Base-by-base conservation (phyloP, 2,797 vertebrate species). In the Eremophila alpestris region DNA sequence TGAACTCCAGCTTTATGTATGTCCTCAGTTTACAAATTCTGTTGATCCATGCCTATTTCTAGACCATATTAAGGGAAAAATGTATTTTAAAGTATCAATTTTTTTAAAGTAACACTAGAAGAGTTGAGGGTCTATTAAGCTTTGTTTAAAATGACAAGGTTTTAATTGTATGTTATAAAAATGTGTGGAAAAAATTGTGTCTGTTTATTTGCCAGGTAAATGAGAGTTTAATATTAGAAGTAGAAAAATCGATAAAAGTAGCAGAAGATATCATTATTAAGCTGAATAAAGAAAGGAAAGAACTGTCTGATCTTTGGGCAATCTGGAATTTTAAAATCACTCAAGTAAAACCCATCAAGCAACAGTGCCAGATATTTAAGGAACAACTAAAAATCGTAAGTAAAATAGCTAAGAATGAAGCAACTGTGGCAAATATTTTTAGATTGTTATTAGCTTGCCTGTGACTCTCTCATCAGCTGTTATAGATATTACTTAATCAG, bases 371-470 rank as follows among this genome's bases (percentile, higher is more conserved):
- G 73, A 96, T 96, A n/a, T 98, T 98, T 97, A 97, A 98, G 96
- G 98, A 99, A 51, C 98, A 98, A 67, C 95, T 99, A 3, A 97
- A 97, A 96, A 98, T 94, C 58, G 98, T 99, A 96, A 96, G 96
- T 81, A 59, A 41, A 69, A 21, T 10, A 78, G 0, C n/a, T 49
- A 32, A 15, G 29, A 73, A 59, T 49, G 65, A 51, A 73, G 41
- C 27, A 90, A 19, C 15, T 27, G 45, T 73, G 27, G 15, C 11
- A 64, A 62, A 34, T 8, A 5, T 43, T 80, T 93, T 30, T 60
- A 45, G 36, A 52, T 59, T 46, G 10, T 19, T 52, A 23, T 21
- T 88, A 34, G 22, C 54, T 79, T 90, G 40, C 43, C 36, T 56
- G 15, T 45, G 63, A 34, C 15, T 95, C 24, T 51, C 18, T 70